Evolutionary conservation across 2,797 vertebrate species (phyloP).

Genomic region (Phrynocephalus guinanensis): DNA sequence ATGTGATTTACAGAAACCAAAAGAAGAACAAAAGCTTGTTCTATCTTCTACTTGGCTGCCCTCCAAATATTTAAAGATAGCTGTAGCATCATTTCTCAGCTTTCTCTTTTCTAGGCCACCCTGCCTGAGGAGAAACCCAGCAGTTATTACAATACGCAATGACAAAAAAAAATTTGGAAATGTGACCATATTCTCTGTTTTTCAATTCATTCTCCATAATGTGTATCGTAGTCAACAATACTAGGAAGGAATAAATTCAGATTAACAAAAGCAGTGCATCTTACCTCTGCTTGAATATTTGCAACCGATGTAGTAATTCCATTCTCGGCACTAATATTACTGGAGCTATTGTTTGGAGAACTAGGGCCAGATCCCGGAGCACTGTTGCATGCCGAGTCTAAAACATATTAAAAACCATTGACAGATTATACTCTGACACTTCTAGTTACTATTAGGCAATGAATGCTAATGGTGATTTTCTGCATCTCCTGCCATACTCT

Average conservation of each 20-base stretch:
- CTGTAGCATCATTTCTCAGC: neutral
- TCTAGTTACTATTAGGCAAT: neutral
- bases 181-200: neutral
- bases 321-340: constrained; percentile 93
- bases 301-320: constrained; percentile 85
- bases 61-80: neutral
- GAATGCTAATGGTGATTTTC: neutral
- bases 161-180: neutral
- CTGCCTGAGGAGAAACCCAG: neutral
- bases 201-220: neutral
- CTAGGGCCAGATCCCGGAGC: constrained; percentile 97
- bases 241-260: neutral
- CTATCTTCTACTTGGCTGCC: too few species aligned
- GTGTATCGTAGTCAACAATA: neutral
- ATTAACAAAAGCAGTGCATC: constrained; percentile 18
- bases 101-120: neutral
- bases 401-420: constrained; percentile 58
- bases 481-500: neutral
- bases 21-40: too few species aligned
- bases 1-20: too few species aligned
- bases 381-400: constrained; percentile 95
- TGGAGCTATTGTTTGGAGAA: constrained; percentile 98
- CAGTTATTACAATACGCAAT: neutral
- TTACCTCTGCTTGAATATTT: constrained; percentile 89
- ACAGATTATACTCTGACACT: constrained; percentile 2